A percentile compares a stretch with the other conserved stretches of the same genome.
phyloP scores from a whole-genome alignment of 2,888 invertebrate genomes.

The Gisinianus flammeolus region DNA sequence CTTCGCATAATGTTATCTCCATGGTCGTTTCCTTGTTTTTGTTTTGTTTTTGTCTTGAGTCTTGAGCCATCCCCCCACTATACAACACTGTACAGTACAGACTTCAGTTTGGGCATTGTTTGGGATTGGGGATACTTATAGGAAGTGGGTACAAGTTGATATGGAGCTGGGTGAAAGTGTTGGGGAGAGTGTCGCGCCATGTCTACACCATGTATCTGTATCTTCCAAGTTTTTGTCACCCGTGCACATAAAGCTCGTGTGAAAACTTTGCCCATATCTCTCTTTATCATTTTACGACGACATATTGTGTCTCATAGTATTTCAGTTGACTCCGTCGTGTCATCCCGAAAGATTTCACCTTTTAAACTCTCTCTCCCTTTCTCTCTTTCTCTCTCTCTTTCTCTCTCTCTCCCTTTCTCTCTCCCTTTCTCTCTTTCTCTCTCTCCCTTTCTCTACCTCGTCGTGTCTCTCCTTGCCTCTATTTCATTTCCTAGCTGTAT shows the following conservation, averaged over 20 bases:
- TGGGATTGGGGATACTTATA: too few species aligned
- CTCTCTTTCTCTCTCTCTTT: slow-evolving; percentile 14
- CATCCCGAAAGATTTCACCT: slow-evolving; percentile 28
- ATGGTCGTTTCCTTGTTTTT: too few species aligned
- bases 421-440: not conserved
- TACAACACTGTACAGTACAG: too few species aligned
- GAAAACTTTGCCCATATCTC: slow-evolving; percentile 48
- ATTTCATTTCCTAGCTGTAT: not conserved
- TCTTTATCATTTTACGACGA: slow-evolving; percentile 43
- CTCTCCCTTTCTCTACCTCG: not conserved
- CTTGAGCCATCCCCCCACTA: too few species aligned
- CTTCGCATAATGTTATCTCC: too few species aligned
- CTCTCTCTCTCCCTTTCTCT: not conserved
- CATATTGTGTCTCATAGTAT: slow-evolving; percentile 39
- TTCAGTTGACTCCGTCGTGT: slow-evolving; percentile 24
- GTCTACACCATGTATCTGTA: too few species aligned
- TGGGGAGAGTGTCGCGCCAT: too few species aligned
- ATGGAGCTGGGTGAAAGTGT: not conserved
- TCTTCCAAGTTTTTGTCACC: too few species aligned
- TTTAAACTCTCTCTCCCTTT: slow-evolving; percentile 30
- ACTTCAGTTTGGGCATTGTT: too few species aligned
- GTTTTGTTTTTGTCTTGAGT: too few species aligned
- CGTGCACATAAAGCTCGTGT: slow-evolving; percentile 21
- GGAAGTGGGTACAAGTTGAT: not conserved
- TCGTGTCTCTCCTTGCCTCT: not conserved